Evolutionary conservation across 2,888 invertebrate genomes (phyloP), one percentile per base, ranked within the genome.

Genomic region (Chrysomela aeneicollis): DNA sequence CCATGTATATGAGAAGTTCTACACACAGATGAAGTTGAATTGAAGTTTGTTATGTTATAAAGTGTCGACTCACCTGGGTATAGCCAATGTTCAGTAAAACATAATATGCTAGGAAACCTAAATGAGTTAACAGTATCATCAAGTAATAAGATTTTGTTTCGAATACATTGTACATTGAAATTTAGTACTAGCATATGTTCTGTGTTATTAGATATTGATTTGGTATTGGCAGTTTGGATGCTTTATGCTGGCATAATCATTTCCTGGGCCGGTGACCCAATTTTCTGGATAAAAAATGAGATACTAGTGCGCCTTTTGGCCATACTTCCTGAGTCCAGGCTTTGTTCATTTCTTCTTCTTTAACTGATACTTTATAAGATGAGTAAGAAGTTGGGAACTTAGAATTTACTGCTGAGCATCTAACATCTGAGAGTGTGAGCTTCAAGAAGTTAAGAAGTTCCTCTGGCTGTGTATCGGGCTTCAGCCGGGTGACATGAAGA

Each of bases 91-190:
- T 26, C 26, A 26, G 26, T 5, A 6, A 26, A 26, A 26, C 26
- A 26, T 26, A 26, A 26, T 26, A 26, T 26, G 26, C 26, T 26
- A 26, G 26, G 26, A 26, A 15, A 49, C 17, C 6, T 49, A 19
- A 49, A 49, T 3, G 49, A 49, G 49, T 49, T 49, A 49, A 49
- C n/a, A n/a, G n/a, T n/a, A n/a, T n/a, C n/a, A n/a, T n/a, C n/a
- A n/a, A n/a, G n/a, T n/a, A n/a, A n/a, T n/a, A n/a, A n/a, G 18
- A 49, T 18, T 49, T 18, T 49, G 18, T 18, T 49, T 17, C 17
- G 8, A 19, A 18, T 18, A 49, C 19, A 49, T 15, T 49, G 17
- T 3, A 18, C 19, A 49, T 49, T 49, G 18, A 49, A 49, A 49
- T 49, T 49, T n/a, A 49, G 49, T 49, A 49, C 15, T 10, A 49